Evolutionary conservation across 1,140 invertebrate species (phyloP), one percentile per base, ranked within the genome.

Genomic region (Calliopsis andreniformis): DNA sequence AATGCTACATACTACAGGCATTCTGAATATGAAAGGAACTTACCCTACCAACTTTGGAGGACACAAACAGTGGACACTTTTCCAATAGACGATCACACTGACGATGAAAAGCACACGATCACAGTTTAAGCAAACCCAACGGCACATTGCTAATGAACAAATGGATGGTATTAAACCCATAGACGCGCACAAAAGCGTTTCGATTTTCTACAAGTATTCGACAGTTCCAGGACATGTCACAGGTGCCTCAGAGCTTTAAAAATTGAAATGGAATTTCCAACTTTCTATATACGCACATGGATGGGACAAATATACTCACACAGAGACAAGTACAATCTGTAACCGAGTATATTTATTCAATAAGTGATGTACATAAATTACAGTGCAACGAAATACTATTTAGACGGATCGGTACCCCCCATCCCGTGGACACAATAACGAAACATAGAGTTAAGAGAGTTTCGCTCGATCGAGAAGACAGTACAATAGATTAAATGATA

Each of bases 351-450:
- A 81, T 88, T 88, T 88, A 87, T 88, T 88, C 82, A 87, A 85
- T 86, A 84, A 80, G 63, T 83, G 83, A 88, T 88, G 86, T 88
- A 87, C 87, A 88, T 87, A 82, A 87, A 88, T 88, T 88, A 88
- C 86, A 88, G 78, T 84, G 83, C 78, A 86, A 81, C 86, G 78
- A 87, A 87, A 86, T 87, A 87, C 79, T 87, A n/a, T n/a, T n/a
- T n/a, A 82, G 80, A 86, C 76, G 84, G 80, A 83, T 87, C 62
- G 75, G 47, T n/a, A n/a, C 82, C 84, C 62, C 73, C 77, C 76
- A 79, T 63, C 72, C 78, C 77, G 51, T 75, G 42, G 53, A 81
- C 69, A 70, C 72, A 63, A 68, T 39, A 70, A 73, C 35, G 63
- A 42, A n/a, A 59, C 62, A 30, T 71, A 47, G 67, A 75, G 6